Evolutionary conservation across 2,888 invertebrate genomes (phyloP).

Genomic region (Rhagonycha lutea): DNA sequence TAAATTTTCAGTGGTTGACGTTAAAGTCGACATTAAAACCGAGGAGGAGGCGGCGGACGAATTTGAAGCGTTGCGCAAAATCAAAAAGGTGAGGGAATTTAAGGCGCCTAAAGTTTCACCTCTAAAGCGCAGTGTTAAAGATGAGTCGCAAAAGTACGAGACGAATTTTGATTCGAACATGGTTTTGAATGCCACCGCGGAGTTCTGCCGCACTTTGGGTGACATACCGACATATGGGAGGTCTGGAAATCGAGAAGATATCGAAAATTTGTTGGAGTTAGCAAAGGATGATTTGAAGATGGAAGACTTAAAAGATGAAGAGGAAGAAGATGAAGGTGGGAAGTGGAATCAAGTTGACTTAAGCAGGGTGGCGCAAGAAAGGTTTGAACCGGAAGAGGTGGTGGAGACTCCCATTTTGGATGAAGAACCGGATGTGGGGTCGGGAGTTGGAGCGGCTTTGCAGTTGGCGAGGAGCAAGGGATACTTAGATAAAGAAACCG

Average conservation of each 20-base stretch:
- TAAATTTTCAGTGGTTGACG: neutral
- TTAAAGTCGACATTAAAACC: neutral
- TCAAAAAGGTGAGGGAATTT: neutral
- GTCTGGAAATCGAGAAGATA: conserved; percentile 87
- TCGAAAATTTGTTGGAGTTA: conserved; percentile 62
- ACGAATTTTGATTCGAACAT: conserved; percentile 58
- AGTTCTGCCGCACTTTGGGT: conserved; percentile 92
- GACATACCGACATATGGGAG: conserved; percentile 94
- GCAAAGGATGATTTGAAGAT: conserved; percentile 37
- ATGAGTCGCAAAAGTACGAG: neutral
- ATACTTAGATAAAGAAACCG: conserved; percentile 82
- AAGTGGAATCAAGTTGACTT: conserved; percentile 63
- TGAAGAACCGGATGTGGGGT: conserved; percentile 89
- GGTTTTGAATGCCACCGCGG: conserved; percentile 90
- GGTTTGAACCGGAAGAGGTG: conserved; percentile 45
- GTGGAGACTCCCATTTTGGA: conserved; percentile 74
- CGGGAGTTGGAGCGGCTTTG: conserved; percentile 91
- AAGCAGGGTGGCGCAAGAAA: conserved; percentile 39
- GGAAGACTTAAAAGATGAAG: conserved; percentile 40
- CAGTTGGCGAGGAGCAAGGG: conserved; percentile 92
- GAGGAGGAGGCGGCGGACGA: neutral
- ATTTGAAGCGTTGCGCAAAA: neutral
- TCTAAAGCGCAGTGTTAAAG: neutral
- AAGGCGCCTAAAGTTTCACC: neutral
- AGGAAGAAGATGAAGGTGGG: conserved; percentile 44